Evolutionary conservation across 2,113 vertebrate species (phyloP).

Genomic region (Hypocryptadius cinnamomeus): DNA sequence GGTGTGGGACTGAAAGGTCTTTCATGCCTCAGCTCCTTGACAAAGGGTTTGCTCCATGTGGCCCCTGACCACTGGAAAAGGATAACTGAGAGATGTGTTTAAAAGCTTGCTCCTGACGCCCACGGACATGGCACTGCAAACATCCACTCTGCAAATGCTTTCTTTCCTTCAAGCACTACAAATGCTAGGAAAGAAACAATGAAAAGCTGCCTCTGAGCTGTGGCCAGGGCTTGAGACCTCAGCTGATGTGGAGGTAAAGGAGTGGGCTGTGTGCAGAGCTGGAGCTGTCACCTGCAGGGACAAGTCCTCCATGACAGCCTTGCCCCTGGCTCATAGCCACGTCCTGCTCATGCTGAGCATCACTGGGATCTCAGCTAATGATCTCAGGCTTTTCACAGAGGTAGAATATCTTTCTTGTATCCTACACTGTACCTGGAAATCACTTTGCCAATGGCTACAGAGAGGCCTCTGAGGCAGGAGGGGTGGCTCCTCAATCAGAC

Average conservation of each 20-base stretch:
- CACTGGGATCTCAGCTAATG: not conserved
- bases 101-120: accelerated
- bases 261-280: not conserved
- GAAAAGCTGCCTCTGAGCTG: not conserved
- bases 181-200: not conserved
- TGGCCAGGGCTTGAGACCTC: not conserved
- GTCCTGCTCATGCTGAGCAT: not conserved
- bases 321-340: accelerated
- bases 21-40: not conserved
- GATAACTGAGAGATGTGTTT: not conserved
- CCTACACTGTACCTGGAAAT: not conserved
- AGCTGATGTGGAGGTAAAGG: not conserved
- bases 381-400: not conserved
- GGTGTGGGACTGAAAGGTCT: accelerated
- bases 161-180: not conserved
- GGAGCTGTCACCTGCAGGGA: not conserved
- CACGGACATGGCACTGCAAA: accelerated
- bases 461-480: not conserved
- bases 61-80: not conserved
- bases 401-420: not conserved
- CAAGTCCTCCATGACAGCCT: accelerated
- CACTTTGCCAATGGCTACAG: not conserved
- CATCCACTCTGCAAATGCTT: not conserved
- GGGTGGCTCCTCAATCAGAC: not conserved
- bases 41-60: not conserved